Conservation (phyloP, 2,113 vertebrate species). For the human region GRCh38 chr6:125522001-125522500, state of each 20-base stretch:
- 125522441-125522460: not conserved
- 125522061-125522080: not conserved
- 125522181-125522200: not conserved
- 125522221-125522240: not conserved
- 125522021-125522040: not conserved
- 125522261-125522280: not conserved
- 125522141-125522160: not conserved
- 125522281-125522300: not conserved
- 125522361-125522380: not conserved
- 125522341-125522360: not conserved
- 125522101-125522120: not conserved
- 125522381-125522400: not conserved
- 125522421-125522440: not conserved
- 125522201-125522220: not conserved
- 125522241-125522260: not conserved
- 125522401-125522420: not conserved
- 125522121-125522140: slow-evolving; percentile 12
- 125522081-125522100: not conserved
- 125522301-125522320: not conserved
- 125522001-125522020: not conserved
- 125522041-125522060: not conserved
- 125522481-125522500: not conserved
- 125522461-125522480: not conserved
- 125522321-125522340: not conserved
- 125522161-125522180: not conserved